Percentiles rank a stretch among this genome's conserved stretches.
Evolutionary conservation across 2,113 vertebrate species (phyloP).

Genomic region (Silurus glanis): DNA sequence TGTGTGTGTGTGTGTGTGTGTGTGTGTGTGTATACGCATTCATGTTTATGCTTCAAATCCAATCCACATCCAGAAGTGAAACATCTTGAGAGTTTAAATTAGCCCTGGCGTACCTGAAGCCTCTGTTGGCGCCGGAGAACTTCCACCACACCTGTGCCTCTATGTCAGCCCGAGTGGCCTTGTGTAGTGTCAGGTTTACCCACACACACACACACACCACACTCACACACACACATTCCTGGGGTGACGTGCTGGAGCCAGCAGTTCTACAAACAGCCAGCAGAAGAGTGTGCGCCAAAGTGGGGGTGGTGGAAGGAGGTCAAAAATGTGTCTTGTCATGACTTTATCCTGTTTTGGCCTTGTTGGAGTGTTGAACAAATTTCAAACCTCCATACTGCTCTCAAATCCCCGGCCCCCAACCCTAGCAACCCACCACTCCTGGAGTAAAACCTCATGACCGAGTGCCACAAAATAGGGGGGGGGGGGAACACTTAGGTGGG

Average conservation of each 20-base stretch:
- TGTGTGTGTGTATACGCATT: conserved; percentile 9
- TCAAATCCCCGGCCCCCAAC: too few species aligned
- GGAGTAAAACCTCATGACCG: neutral
- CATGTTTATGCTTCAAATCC: conserved; percentile 31
- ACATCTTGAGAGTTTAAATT: conserved; percentile 47
- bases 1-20: conserved; percentile 13
- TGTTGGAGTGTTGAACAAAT: neutral
- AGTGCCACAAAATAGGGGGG: neutral
- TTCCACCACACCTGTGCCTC: conserved; percentile 50
- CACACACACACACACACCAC: conserved; percentile 23
- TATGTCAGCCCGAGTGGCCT: conserved; percentile 46
- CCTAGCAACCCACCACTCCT: neutral
- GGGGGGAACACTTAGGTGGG: neutral
- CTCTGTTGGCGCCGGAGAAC: conserved; percentile 29
- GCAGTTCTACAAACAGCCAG: conserved; percentile 36
- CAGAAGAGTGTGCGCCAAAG: conserved; percentile 7
- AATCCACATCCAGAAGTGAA: conserved; percentile 8
- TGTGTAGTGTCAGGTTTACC: conserved; percentile 52
- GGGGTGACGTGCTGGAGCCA: conserved; percentile 47
- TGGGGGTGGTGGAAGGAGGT: conserved; percentile 11
- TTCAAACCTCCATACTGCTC: neutral
- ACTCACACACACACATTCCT: conserved; percentile 28
- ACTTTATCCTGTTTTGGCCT: conserved; percentile 36
- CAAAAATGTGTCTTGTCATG: conserved; percentile 42
- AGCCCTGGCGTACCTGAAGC: conserved; percentile 46